A percentile compares a stretch with the other conserved stretches of the same genome.
These are phyloP conservation scores for Bhutanitis thaidina DNA, from an alignment of 2,888 invertebrate species.

Conservation along the genomic window DNA sequence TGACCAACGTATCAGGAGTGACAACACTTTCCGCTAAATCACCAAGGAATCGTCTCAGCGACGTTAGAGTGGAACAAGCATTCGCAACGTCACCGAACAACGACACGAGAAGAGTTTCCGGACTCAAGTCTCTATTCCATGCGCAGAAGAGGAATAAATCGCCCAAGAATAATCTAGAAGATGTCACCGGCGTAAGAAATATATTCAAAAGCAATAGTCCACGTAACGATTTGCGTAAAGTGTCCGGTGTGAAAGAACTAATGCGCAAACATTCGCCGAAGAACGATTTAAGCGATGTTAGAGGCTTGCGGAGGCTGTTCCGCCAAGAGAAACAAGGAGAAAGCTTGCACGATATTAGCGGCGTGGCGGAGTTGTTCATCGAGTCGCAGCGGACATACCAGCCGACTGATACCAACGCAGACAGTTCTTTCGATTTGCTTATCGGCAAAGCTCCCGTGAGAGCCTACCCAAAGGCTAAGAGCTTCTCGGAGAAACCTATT, in stretches of 20 bases:
- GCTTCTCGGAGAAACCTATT: slow-evolving; percentile 34
- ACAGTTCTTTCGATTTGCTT: slow-evolving; percentile 46
- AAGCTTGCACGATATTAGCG: slow-evolving; percentile 48
- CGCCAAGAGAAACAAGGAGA: slow-evolving; percentile 26
- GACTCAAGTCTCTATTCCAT: slow-evolving; percentile 41
- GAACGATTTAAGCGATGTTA: slow-evolving; percentile 52
- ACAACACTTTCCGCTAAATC: slow-evolving; percentile 52
- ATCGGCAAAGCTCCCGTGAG: slow-evolving; percentile 45
- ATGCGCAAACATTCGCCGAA: slow-evolving; percentile 39
- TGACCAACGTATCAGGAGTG: slow-evolving; percentile 57
- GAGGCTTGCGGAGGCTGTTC: slow-evolving; percentile 50
- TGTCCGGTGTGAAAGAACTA: slow-evolving; percentile 53
- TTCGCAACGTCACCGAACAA: slow-evolving; percentile 46
- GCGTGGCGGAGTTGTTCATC: slow-evolving; percentile 54
- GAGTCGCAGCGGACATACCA: slow-evolving; percentile 31
- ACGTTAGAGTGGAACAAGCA: slow-evolving; percentile 55
- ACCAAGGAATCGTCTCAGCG: slow-evolving; percentile 50
- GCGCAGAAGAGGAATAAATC: slow-evolving; percentile 32
- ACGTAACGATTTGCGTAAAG: slow-evolving; percentile 50
- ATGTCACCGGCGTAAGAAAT: slow-evolving; percentile 55
- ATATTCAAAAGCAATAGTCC: slow-evolving; percentile 47
- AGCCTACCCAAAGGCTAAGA: slow-evolving; percentile 55
- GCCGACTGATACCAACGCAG: slow-evolving; percentile 25
- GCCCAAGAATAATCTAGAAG: slow-evolving; percentile 53
- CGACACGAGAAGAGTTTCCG: slow-evolving; percentile 42